Conservation (phyloP, 2,888 invertebrate genomes). For the Parelbella ahira region DNA sequence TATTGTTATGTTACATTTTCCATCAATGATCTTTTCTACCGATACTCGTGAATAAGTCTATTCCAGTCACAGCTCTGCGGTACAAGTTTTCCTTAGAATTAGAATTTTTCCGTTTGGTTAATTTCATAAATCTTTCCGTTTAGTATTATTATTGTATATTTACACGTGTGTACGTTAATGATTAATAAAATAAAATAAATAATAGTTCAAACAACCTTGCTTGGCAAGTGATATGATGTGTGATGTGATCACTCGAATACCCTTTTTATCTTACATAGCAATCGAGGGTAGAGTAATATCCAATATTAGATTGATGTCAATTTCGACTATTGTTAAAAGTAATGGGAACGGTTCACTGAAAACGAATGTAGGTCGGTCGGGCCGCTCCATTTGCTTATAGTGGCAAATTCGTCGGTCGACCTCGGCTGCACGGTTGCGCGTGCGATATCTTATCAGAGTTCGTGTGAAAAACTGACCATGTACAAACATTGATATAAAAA, state of each 20-base stretch:
- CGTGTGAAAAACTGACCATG: slow-evolving; percentile 42
- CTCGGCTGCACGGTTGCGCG: slow-evolving; percentile 60
- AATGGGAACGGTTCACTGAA: slow-evolving; percentile 67
- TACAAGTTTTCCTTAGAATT: too few relatives aligned
- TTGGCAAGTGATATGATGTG: too few relatives aligned
- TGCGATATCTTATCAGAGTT: slow-evolving; percentile 66
- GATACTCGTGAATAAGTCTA: too few relatives aligned
- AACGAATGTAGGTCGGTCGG: slow-evolving; percentile 72
- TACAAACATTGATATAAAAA: slow-evolving; percentile 7
- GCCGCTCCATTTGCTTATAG: slow-evolving; percentile 72
- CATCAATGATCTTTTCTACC: too few relatives aligned
- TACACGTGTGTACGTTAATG: too few relatives aligned
- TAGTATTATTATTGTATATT: too few relatives aligned
- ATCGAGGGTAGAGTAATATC: slow-evolving; percentile 8
- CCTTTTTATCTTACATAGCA: neutral
- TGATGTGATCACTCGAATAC: neutral
- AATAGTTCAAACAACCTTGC: too few relatives aligned
- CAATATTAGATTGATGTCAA: slow-evolving; percentile 39
- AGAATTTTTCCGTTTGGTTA: too few relatives aligned
- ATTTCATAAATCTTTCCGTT: too few relatives aligned
- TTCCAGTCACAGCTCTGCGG: too few relatives aligned
- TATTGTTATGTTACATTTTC: too few relatives aligned
- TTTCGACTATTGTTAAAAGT: slow-evolving; percentile 67
- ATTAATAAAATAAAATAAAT: too few relatives aligned
- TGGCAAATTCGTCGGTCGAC: slow-evolving; percentile 74